A percentile compares a stretch with the other conserved stretches of the same genome.
phyloP scores from a whole-genome alignment of 2,888 invertebrate genomes.

The Sinelater perroti region DNA sequence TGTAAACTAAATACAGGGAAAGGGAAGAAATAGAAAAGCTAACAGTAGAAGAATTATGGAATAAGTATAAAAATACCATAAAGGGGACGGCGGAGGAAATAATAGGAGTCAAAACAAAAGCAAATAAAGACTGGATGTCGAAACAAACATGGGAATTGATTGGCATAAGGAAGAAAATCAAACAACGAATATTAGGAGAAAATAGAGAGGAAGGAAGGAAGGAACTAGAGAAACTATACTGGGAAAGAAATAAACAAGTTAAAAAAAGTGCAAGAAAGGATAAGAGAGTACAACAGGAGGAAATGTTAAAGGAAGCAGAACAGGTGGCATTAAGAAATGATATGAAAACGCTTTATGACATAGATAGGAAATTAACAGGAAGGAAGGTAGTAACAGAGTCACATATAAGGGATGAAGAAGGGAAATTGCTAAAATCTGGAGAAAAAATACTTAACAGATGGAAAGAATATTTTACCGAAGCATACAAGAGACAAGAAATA shows the following conservation, averaged over 20 bases:
- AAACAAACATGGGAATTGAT: background rate
- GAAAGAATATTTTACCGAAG: background rate
- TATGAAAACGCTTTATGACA: background rate
- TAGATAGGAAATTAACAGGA: background rate
- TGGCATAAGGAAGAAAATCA: no score
- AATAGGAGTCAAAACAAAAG: constrained; percentile 2
- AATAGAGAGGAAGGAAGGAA: no score
- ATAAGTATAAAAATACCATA: background rate
- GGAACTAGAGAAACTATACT: background rate
- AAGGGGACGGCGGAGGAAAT: background rate
- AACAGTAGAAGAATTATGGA: constrained; percentile 3
- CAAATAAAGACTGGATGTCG: constrained; percentile 1
- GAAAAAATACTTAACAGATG: constrained; percentile 6
- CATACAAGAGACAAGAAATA: background rate
- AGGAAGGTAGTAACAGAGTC: background rate
- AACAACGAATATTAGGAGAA: no score
- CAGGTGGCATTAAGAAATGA: background rate
- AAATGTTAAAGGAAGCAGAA: background rate
- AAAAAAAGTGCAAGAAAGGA: constrained; percentile 4
- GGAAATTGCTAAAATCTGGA: constrained; percentile 1
- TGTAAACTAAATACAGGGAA: background rate
- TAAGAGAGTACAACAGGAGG: background rate
- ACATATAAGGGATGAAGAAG: background rate
- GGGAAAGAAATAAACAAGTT: background rate
- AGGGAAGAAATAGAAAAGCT: background rate